These are phyloP conservation scores for Microtus pennsylvanicus DNA, from an alignment of 2,113 vertebrate species.

Conservation along the genomic window DNA sequence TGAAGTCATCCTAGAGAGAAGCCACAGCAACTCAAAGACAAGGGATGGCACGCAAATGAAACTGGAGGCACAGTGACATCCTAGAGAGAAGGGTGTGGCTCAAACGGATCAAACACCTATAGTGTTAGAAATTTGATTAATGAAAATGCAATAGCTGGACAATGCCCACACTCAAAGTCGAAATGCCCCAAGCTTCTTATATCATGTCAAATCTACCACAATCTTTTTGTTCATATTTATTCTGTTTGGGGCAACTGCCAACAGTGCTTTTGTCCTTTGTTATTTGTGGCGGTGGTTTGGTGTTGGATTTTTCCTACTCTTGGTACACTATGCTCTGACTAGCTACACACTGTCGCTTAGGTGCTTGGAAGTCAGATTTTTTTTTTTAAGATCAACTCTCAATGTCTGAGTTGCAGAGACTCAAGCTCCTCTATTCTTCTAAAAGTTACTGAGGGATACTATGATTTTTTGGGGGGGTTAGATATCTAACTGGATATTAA, in stretches of 20 bases:
- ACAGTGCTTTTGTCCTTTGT: not conserved
- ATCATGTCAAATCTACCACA: not conserved
- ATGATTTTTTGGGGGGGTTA: not conserved
- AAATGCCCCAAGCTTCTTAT: conserved; percentile 31
- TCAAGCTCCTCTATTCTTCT: not conserved
- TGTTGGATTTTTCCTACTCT: not conserved
- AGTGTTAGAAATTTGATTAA: not conserved
- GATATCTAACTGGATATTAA: not conserved
- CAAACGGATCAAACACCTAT: not conserved
- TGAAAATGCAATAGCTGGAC: not conserved
- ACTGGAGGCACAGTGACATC: not conserved
- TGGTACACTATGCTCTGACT: not conserved
- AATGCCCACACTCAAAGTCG: conserved; percentile 11
- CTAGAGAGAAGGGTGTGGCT: not conserved
- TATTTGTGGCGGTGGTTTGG: not conserved
- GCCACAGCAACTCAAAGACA: not conserved
- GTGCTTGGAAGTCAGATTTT: not conserved
- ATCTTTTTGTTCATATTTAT: not conserved
- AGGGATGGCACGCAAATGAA: not conserved
- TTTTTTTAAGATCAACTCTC: not conserved
- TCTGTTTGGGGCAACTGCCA: not conserved
- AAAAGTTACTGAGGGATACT: not conserved
- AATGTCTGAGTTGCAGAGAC: conserved; percentile 3
- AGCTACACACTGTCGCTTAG: not conserved
- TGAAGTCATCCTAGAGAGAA: conserved; percentile 14